Conservation (phyloP, 2,888 invertebrate species). For the Hyppa rectilinea region DNA sequence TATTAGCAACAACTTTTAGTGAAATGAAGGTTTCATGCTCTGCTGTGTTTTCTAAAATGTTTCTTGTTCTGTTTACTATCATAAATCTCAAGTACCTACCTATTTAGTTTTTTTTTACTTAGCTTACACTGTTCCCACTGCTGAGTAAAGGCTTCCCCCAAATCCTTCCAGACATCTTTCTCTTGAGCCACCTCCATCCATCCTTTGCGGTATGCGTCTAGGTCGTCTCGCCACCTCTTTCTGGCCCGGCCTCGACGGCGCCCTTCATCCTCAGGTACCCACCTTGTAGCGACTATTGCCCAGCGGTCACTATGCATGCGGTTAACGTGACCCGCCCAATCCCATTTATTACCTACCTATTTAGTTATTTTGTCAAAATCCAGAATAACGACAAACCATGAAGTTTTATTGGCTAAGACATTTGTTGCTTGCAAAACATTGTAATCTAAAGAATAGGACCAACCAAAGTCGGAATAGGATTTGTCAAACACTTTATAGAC, state of each 20-base stretch:
- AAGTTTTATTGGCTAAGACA: background rate
- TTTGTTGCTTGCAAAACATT: background rate
- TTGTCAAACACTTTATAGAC: conserved; percentile 12
- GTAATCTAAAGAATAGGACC: background rate
- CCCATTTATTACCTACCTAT: background rate
- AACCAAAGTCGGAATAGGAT: conserved; percentile 1
- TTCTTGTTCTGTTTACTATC: background rate
- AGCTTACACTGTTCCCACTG: too few relatives aligned
- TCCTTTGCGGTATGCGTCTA: too few relatives aligned
- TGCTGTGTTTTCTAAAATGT: background rate
- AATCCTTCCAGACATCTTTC: too few relatives aligned
- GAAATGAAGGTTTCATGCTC: background rate
- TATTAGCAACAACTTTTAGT: background rate
- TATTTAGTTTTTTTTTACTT: background rate
- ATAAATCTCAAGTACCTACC: background rate
- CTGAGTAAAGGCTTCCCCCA: too few relatives aligned
- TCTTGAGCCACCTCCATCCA: too few relatives aligned
- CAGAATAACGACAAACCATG: background rate
- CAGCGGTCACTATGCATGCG: too few relatives aligned
- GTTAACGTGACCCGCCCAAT: too few relatives aligned
- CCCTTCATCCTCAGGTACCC: too few relatives aligned
- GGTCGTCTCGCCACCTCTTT: too few relatives aligned
- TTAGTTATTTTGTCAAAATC: background rate
- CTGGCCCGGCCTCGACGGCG: too few relatives aligned
- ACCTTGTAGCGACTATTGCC: too few relatives aligned